Conservation (phyloP, 1,140 invertebrate genomes). For the Galleria mellonella region DNA sequence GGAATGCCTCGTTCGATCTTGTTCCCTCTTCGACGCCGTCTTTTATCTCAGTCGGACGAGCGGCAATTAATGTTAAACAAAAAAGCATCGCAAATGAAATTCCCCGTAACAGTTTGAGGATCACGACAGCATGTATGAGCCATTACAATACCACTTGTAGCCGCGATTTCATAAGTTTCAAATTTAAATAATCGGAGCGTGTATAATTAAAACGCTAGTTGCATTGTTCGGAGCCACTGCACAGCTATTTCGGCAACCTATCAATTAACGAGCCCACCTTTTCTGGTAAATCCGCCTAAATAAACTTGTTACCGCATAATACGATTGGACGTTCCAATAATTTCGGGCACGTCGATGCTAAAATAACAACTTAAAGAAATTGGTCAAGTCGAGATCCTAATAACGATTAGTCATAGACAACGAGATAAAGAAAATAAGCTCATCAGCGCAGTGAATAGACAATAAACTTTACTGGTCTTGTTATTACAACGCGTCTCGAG, state of each 20-base stretch:
- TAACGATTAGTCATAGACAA: slow-evolving; percentile 57
- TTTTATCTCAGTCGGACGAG: slow-evolving; percentile 63
- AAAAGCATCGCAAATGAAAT: slow-evolving; percentile 59
- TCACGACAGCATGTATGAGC: slow-evolving; percentile 10
- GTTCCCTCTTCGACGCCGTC: slow-evolving; percentile 53
- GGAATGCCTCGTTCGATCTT: slow-evolving; percentile 60
- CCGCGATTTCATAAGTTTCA: slow-evolving; percentile 59
- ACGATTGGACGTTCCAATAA: slow-evolving; percentile 23
- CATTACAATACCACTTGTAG: slow-evolving; percentile 35
- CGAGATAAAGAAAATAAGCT: slow-evolving; percentile 63
- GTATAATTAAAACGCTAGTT: slow-evolving; percentile 47
- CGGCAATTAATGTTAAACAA: slow-evolving; percentile 59
- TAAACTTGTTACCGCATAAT: slow-evolving; percentile 42
- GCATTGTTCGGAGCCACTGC: slow-evolving; percentile 61
- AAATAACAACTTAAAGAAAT: slow-evolving; percentile 50
- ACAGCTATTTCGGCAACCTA: slow-evolving; percentile 57
- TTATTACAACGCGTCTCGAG: slow-evolving; percentile 40
- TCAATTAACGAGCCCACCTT: slow-evolving; percentile 39
- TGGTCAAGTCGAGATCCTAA: slow-evolving; percentile 28
- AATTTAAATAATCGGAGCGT: slow-evolving; percentile 66
- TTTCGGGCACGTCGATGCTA: slow-evolving; percentile 27
- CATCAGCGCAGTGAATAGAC: slow-evolving; percentile 60
- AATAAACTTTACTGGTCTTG: slow-evolving; percentile 54
- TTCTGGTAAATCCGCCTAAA: slow-evolving; percentile 53
- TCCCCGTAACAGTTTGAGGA: slow-evolving; percentile 47